Evolutionary conservation across 30 jellyfish, hydroid and myxozoan genomes (phyloP), one percentile per base, ranked within the genome.

Genomic region (Aurelia aurita complex sp. Pacific): DNA sequence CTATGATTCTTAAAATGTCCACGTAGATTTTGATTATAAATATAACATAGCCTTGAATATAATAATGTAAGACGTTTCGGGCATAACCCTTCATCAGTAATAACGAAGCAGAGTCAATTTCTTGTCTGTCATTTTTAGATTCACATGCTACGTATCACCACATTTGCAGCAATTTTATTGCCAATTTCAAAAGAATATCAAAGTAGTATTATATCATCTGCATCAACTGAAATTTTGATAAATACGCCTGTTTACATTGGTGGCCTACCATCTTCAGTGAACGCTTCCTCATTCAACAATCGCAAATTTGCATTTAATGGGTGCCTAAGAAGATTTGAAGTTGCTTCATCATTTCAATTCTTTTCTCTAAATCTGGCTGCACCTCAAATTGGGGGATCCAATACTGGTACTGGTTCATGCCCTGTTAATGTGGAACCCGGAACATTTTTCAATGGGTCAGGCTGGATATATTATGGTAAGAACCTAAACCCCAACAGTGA

Each of bases 111-210:
- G n/a, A n/a, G 29, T 23, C 29, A 23, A 0, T 23, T 23, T 23
- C 57, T 46, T 6, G 57, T 46, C 57, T 46, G 57, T 67, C 35
- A 19, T 13, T 52, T 82, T 29, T 63, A 94, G 99, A 85, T 94
- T 34, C 94, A 94, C 71, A 73, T 94, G 86, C 92, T 94, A 0
- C 95, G 99, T 16, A 84, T 94, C 66, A 85, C 52, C 83, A 92
- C 89, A 61, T 89, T 94, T 65, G 97, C 95, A 16, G 99, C 99
- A 5, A 66, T 94, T 43, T 73, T 94, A 9, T 79, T 94, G 4
- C 99, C 99, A n/a, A 82, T 70, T 17, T 90, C 99, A 6, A 89
- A 90, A 86, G 99, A 94, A 67, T 94, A 94, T 89, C 96, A 89
- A 60, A 85, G 79, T 72, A 72, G 90, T 17, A 61, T 62, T 40